Base-by-base conservation (phyloP, 2,113 vertebrate species). In the Gavialis gangeticus region DNA sequence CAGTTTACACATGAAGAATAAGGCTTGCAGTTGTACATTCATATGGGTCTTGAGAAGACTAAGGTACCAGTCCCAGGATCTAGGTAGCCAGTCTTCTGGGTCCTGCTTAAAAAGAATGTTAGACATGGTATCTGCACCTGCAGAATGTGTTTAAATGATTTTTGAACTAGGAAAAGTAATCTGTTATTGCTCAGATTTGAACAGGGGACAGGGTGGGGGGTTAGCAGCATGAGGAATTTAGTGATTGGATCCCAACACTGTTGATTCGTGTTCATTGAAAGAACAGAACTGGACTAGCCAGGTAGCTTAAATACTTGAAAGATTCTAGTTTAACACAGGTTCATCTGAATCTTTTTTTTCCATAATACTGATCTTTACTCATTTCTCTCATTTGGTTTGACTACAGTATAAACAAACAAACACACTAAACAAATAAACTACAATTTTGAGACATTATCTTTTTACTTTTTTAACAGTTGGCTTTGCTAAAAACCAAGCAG, bases 401-500 rank as follows among this genome's bases (percentile, higher is more conserved):
- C 12, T n/a, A 55, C 10, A 82, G 22, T 73, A 46, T 82, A 30
- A 0, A 75, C 89, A 27, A 62, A 25, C 79, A 87, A 62, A 27
- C 7, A 8, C 1, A 75, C 18, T 34, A 13, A 25, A 16, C 13
- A 11, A 27, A 73, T 78, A 88, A 78, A 30, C 6, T 25, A 13
- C 27, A 1, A 3, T 2, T 0, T 81, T 67, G 12, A 6, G 9
- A 84, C 75, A 83, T 95, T 95, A 66, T 93, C 64, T 92, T 57
- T 96, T 76, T 91, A 57, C 83, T 97, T 92, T 96, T 79, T 96
- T 97, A 97, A 96, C 98, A 99, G 99, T 99, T 87, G 99, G 99
- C 95, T 99, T 98, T 98, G 98, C 99, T 89, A 99, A 99, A 98
- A 99, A 99, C 94, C 98, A 98, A 97, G 99, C 99, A 5, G 82